These are phyloP conservation scores for Macquaria ambigua DNA, from an alignment of 2,113 vertebrate species.

Conservation along the genomic window DNA sequence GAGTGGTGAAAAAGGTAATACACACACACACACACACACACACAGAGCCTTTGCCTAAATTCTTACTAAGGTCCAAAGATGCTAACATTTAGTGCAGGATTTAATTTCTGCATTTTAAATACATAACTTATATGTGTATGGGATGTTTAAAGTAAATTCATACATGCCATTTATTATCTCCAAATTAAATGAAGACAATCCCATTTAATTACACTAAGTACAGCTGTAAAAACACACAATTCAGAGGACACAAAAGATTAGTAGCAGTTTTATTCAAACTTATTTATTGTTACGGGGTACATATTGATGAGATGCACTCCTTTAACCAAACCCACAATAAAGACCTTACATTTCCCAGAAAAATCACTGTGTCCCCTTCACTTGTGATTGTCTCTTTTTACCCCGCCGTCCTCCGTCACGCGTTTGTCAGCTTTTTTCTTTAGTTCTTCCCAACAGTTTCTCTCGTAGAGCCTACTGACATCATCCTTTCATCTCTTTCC, in stretches of 20 bases:
- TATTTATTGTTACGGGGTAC: too few relatives aligned
- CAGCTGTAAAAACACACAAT: neutral
- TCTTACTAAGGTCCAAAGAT: neutral
- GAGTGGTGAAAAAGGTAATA: neutral
- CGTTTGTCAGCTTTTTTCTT: slow-evolving; percentile 11
- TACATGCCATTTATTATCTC: neutral
- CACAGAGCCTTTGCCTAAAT: neutral
- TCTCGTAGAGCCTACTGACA: slow-evolving; percentile 30
- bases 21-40: neutral
- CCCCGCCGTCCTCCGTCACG: neutral
- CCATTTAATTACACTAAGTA: neutral
- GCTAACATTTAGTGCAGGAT: neutral
- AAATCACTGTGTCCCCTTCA: neutral
- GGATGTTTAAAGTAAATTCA: neutral
- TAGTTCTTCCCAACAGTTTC: neutral
- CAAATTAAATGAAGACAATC: neutral
- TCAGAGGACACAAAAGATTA: neutral
- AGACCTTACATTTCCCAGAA: slow-evolving; percentile 16
- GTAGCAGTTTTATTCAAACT: neutral
- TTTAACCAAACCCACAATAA: neutral
- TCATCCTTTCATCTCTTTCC: slow-evolving; percentile 56
- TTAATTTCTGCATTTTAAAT: neutral
- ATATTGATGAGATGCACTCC: neutral
- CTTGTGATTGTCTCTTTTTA: neutral
- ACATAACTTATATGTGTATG: neutral